These are phyloP conservation scores for Leptogaster cylindrica DNA, from an alignment of 2,888 invertebrate genomes.

Conservation along the genomic window DNA sequence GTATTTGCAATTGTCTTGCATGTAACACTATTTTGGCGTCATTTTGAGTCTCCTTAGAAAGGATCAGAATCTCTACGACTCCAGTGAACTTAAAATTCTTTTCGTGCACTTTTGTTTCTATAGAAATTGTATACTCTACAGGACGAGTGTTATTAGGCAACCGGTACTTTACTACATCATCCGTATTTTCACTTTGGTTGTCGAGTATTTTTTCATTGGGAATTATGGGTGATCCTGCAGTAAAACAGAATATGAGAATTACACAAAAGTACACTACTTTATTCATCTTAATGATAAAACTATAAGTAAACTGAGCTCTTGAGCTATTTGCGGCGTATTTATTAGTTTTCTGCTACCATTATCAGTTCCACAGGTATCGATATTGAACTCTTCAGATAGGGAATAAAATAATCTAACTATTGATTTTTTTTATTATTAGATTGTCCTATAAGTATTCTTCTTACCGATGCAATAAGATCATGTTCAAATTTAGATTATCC, in stretches of 20 bases:
- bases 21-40: slow-evolving; percentile 57
- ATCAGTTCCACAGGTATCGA: too few relatives aligned
- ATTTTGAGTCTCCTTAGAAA: slow-evolving; percentile 62
- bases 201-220: too few relatives aligned
- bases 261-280: neutral
- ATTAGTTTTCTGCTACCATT: neutral
- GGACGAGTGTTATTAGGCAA: slow-evolving; percentile 66
- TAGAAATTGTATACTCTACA: slow-evolving; percentile 63
- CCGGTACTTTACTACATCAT: slow-evolving; percentile 59
- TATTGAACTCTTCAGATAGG: too few relatives aligned
- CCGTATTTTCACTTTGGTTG: neutral
- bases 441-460: too few relatives aligned
- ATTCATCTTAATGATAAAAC: neutral
- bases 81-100: slow-evolving; percentile 59
- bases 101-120: slow-evolving; percentile 63
- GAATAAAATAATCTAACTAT: too few relatives aligned
- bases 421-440: too few relatives aligned
- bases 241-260: neutral
- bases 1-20: slow-evolving; percentile 20
- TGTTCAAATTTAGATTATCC: too few relatives aligned
- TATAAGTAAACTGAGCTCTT: neutral
- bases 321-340: neutral
- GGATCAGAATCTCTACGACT: slow-evolving; percentile 62
- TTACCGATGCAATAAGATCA: too few relatives aligned
- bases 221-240: neutral